Percentiles rank a stretch among this genome's conserved stretches.
Conservation (phyloP, 2,113 vertebrate genomes). For the Hippocampus zosterae region DNA sequence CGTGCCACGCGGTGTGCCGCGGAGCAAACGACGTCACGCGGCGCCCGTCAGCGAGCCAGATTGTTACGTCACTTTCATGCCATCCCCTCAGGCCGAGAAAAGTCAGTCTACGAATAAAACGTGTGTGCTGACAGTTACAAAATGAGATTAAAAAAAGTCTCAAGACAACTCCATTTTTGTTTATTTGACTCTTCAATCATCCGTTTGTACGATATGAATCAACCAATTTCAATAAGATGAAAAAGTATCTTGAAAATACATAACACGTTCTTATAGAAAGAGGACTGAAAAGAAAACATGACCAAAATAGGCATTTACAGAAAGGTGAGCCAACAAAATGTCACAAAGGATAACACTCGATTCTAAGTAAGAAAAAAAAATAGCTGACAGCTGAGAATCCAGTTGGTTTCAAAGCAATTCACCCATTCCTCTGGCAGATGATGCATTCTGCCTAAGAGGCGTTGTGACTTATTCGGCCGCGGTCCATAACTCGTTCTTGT, state of each 20-base stretch:
- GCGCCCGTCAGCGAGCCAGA: too few species aligned
- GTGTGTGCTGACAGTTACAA: not conserved
- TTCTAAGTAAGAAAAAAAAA: conserved; percentile 20
- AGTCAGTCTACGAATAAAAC: too few species aligned
- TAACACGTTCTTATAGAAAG: not conserved
- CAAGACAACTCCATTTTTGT: conserved; percentile 28
- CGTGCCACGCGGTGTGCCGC: too few species aligned
- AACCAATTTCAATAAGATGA: conserved; percentile 41
- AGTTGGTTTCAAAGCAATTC: conserved; percentile 26
- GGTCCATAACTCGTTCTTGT: conserved; percentile 22
- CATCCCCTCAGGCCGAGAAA: too few species aligned
- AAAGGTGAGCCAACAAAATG: conserved; percentile 5
- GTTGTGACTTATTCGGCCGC: conserved; percentile 13
- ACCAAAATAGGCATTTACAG: conserved; percentile 26
- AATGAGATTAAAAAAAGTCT: not conserved
- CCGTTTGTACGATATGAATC: conserved; percentile 44
- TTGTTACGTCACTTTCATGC: too few species aligned
- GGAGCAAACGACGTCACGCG: too few species aligned
- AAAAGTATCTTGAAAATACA: conserved; percentile 53
- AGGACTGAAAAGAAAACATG: conserved; percentile 31
- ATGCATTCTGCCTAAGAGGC: conserved; percentile 39
- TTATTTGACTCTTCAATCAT: conserved; percentile 49
- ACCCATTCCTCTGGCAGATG: conserved; percentile 20
- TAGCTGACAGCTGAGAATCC: conserved; percentile 29
- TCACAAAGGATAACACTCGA: conserved; percentile 26